phyloP scores from a whole-genome alignment of 2,113 vertebrate species.

The Pterophyllum scalare region DNA sequence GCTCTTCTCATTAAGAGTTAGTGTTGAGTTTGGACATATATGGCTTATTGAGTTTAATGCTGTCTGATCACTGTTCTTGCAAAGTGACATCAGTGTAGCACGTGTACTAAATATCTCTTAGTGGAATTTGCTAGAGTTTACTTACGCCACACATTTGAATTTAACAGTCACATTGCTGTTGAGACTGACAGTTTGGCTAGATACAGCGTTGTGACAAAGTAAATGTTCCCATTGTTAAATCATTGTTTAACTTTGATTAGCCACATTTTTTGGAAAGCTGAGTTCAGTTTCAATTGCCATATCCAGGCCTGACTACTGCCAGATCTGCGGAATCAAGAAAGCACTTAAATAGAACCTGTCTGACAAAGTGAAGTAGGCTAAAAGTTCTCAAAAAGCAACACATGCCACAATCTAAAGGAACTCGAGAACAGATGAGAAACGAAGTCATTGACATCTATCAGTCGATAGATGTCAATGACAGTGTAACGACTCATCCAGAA shows the following conservation, averaged over 20 bases:
- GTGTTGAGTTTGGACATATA: constrained; percentile 1
- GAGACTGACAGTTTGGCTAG: neutral
- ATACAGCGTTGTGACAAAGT: neutral
- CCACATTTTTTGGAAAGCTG: neutral
- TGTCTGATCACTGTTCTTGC: neutral
- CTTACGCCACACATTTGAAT: neutral
- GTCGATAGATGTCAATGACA: neutral
- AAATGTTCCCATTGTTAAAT: neutral
- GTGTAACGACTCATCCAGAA: neutral
- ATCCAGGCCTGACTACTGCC: neutral
- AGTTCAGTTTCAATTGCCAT: neutral
- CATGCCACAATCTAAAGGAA: neutral
- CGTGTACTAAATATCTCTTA: neutral
- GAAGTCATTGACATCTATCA: neutral
- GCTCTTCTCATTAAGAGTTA: too few relatives aligned
- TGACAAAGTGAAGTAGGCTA: neutral
- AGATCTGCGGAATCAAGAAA: neutral
- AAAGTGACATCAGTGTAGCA: neutral
- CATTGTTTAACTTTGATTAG: neutral
- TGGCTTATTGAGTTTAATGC: neutral
- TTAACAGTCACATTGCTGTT: neutral
- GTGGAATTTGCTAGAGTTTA: neutral
- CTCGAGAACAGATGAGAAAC: neutral
- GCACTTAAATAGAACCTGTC: neutral
- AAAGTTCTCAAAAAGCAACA: neutral